Percentiles rank a stretch among this genome's conserved stretches.
phyloP scores from a whole-genome alignment of 30 jellyfish, hydroid and myxozoan genomes.

The Chironex yamaguchii region DNA sequence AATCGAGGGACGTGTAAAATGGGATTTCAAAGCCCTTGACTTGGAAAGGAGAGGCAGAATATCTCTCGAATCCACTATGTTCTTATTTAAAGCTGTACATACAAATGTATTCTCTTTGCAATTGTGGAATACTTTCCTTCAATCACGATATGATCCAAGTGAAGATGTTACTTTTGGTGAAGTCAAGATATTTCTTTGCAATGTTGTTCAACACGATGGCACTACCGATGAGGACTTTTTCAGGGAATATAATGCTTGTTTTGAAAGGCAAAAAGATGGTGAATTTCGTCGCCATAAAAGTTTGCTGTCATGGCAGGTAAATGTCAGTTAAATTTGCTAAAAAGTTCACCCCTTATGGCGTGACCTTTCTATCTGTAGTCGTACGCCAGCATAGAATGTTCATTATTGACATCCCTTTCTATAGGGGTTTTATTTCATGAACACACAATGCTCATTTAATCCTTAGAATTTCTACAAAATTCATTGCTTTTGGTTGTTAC shows the following conservation, averaged over 20 bases:
- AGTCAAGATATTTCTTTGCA: conserved; percentile 71
- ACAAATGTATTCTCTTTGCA: conserved; percentile 67
- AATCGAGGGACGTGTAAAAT: conserved; percentile 75
- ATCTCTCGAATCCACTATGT: conserved; percentile 82
- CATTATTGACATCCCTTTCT: no score
- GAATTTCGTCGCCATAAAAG: conserved; percentile 60
- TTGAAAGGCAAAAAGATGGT: conserved; percentile 60
- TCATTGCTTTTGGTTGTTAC: no score
- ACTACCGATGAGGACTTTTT: conserved; percentile 67
- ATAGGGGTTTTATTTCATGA: no score
- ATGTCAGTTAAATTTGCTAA: no score
- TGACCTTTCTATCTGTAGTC: no score
- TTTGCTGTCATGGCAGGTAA: conserved; percentile 79
- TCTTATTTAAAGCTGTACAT: conserved; percentile 84
- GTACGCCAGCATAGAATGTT: no score
- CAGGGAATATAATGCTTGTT: conserved; percentile 34
- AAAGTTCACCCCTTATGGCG: no score
- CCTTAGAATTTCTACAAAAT: no score
- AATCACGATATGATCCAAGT: conserved; percentile 75
- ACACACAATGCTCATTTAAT: no score
- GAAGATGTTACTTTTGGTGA: conserved; percentile 85
- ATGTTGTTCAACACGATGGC: conserved; percentile 70
- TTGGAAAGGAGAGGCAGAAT: conserved; percentile 80
- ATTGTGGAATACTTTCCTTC: conserved; percentile 81
- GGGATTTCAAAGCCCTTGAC: conserved; percentile 93